Evolutionary conservation across 2,113 vertebrate species (phyloP), one percentile per base, ranked within the genome.

Genomic region (Thunnus thynnus): DNA sequence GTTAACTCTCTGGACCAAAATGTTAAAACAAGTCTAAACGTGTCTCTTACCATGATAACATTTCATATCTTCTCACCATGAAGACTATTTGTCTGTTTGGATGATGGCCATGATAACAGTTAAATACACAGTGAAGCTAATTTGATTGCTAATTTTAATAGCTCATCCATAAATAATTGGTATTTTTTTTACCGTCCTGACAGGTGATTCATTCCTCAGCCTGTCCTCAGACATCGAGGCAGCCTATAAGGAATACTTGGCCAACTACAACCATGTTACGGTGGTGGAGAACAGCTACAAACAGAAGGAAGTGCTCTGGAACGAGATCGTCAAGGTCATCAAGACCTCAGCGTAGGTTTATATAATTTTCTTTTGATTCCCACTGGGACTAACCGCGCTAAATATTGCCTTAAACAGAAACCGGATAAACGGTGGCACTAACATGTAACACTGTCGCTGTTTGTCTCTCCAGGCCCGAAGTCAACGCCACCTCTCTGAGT

Each of bases 231-330:
- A 98, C 82, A 94, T 99, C 13, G 97, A 99, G 84, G 90, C 82
- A 0, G 92, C 95, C 16, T 99, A 99, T 72, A 97, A 94, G 80
- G 94, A 96, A 70, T 99, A 99, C 87, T 95, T 98, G 90, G 91
- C 94, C 84, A 95, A 94, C 95, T 99, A 98, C 0, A 95, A 92
- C 41, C 94, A 96, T 2, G 90, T 97, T 2, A 94, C 97, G 0
- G 69, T 91, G 66, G 72, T 97, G 85, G 94, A 99, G 89, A 95
- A 97, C 72, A 84, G 82, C 51, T 99, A 97, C 92, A 96, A 93
- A 84, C 96, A 96, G 94, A 95, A 96, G 11, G 95, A 96, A 46
- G 88, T 77, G 18, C 92, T 97, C 32, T 97, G 97, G 95, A 84
- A 72, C 16, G 94, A 95, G 64, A 96, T 99, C 20, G 84, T 96